A percentile compares a stretch with the other conserved stretches of the same genome.
Evolutionary conservation across 2,888 invertebrate genomes (phyloP).

Genomic region (Drosophila falleni): DNA sequence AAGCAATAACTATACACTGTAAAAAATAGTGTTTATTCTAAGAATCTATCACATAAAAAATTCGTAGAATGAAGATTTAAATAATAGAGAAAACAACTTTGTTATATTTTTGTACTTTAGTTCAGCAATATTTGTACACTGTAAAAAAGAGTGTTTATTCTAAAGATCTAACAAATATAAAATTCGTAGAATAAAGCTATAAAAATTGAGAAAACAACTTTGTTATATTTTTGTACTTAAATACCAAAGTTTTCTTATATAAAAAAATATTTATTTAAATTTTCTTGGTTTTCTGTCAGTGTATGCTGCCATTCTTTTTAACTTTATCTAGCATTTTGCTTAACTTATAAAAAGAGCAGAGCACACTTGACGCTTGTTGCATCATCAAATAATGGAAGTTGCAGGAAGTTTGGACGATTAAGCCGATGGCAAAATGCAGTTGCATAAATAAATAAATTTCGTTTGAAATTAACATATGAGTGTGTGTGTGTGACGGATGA

Average conservation of each 20-base stretch:
- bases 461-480: conserved; percentile 39
- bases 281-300: background rate
- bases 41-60: too few species aligned
- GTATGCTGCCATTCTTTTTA: background rate
- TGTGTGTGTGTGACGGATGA: conserved; percentile 5
- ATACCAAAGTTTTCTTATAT: too few species aligned
- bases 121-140: too few species aligned
- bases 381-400: conserved; percentile 35
- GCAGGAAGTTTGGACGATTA: conserved; percentile 64
- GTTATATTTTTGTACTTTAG: too few species aligned
- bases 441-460: conserved; percentile 65
- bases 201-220: too few species aligned
- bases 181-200: too few species aligned
- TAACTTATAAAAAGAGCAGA: conserved; percentile 41
- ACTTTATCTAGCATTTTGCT: background rate
- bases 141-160: too few species aligned
- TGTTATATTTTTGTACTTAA: too few species aligned
- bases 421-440: conserved; percentile 36
- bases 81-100: too few species aligned
- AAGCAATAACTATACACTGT: conserved; percentile 1
- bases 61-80: too few species aligned
- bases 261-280: background rate
- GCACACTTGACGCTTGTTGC: conserved; percentile 22
- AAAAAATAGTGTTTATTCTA: background rate
- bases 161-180: too few species aligned